These are phyloP conservation scores for Ichneumoninae sp. DNA, from an alignment of 2,888 invertebrate species.

Conservation along the genomic window DNA sequence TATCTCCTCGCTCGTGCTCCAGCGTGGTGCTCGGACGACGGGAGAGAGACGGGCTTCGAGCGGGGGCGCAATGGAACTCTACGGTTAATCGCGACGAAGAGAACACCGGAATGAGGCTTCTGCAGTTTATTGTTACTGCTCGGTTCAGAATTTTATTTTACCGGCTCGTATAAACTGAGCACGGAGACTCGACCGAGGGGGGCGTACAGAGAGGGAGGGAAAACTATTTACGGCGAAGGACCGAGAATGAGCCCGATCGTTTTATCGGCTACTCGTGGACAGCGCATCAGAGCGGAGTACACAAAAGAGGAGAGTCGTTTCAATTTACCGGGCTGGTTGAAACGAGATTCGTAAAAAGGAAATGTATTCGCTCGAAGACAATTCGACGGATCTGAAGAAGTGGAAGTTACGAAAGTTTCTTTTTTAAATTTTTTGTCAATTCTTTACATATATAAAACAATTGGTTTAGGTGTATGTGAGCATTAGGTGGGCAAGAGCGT, in stretches of 20 bases:
- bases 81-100: slow-evolving; percentile 36
- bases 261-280: slow-evolving; percentile 25
- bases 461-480: too few relatives aligned
- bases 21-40: slow-evolving; percentile 1
- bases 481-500: too few relatives aligned
- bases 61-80: slow-evolving; percentile 14
- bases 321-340: slow-evolving; percentile 33
- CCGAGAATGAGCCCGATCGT: slow-evolving; percentile 22
- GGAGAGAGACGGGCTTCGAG: slow-evolving; percentile 4
- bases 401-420: not conserved
- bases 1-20: slow-evolving; percentile 64
- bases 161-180: slow-evolving; percentile 44
- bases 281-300: not conserved
- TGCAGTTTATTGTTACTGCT: slow-evolving; percentile 80
- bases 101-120: slow-evolving; percentile 63
- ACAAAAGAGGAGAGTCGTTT: slow-evolving; percentile 44
- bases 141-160: slow-evolving; percentile 73
- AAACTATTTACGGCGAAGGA: slow-evolving; percentile 36
- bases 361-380: not conserved
- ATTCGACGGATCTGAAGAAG: not conserved
- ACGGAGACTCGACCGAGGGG: not conserved
- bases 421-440: too few relatives aligned
- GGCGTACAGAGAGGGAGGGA: slow-evolving; percentile 13
- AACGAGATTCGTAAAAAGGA: not conserved
- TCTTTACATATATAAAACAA: too few relatives aligned